Evolutionary conservation across 2,113 vertebrate genomes (phyloP), one percentile per base, ranked within the genome.

Genomic region (Osmerus eperlanus): DNA sequence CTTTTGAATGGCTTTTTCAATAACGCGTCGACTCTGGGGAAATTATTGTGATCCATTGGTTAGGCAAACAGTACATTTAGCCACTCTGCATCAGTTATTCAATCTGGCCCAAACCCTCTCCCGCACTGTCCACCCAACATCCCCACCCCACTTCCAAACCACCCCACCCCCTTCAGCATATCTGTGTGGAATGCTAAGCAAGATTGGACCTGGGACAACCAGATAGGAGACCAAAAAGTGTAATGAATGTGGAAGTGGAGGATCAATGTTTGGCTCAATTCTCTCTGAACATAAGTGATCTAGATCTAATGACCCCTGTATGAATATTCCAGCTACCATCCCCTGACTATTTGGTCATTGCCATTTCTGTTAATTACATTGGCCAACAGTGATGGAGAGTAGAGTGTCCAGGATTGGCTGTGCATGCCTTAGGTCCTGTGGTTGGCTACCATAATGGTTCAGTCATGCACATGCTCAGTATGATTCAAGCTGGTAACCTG

Each of bases 1-100:
- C 58, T 56, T 15, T 60, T 62, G 36, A 18, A 54, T 59, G 71
- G 66, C 74, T 53, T 73, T 76, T 67, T 71, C 71, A 51, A 58
- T 36, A 21, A 14, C 36, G n/a, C 63, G 29, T 21, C 59, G 47
- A 68, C 56, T 76, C 4, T 69, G 61, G 77, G 66, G 55, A 19
- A 28, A 74, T 65, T 41, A 47, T 68, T 81, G 61, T 18, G 47
- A 75, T 67, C 56, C 59, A 68, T 23, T 65, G 71, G 69, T 67
- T 60, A 58, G 65, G 65, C 73, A 63, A 73, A 77, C 64, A 77
- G 59, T 55, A 28, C 71, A 77, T 79, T 79, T 63, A 79, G 66
- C 71, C 63, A 47, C 36, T 41, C 72, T 23, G 21, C 9, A 56
- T 6, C 1, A 18, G 54, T 12, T 23, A 21, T 7, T 60, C 9